Conservation (phyloP, 2,113 vertebrate genomes). For the Cyprinodon brontotheroides region DNA sequence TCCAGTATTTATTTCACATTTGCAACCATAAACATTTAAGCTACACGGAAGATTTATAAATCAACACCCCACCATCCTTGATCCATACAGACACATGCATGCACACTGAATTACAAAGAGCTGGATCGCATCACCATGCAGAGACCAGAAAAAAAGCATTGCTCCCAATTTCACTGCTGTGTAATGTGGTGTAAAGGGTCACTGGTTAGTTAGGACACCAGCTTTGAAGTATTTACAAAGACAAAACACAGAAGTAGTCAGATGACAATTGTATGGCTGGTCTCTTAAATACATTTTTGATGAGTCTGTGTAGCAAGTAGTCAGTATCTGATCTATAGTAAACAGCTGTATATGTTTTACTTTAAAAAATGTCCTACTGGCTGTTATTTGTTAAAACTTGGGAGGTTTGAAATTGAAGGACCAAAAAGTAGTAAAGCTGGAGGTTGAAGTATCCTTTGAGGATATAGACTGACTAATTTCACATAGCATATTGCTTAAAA, state of each 20-base stretch:
- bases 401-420: not conserved
- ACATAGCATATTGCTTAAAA: not conserved
- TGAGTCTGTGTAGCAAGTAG: not conserved
- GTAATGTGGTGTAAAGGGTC: constrained; percentile 28
- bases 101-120: constrained; percentile 21
- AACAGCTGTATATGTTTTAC: not conserved
- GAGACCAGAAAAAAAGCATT: constrained; percentile 32
- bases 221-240: constrained; percentile 6
- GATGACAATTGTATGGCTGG: not conserved
- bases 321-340: not conserved
- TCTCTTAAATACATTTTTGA: not conserved
- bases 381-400: too few relatives aligned
- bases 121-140: constrained; percentile 44
- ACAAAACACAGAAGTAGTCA: not conserved
- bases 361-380: too few relatives aligned
- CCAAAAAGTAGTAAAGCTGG: not conserved
- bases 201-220: constrained; percentile 39
- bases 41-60: not conserved
- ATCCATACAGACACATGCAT: constrained; percentile 18
- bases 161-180: constrained; percentile 43
- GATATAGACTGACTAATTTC: not conserved
- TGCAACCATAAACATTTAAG: constrained; percentile 2
- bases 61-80: not conserved
- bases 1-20: constrained; percentile 9
- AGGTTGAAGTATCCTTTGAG: not conserved